Evolutionary conservation across 2,888 invertebrate species (phyloP).

Genomic region (Tenthredo amoena): DNA sequence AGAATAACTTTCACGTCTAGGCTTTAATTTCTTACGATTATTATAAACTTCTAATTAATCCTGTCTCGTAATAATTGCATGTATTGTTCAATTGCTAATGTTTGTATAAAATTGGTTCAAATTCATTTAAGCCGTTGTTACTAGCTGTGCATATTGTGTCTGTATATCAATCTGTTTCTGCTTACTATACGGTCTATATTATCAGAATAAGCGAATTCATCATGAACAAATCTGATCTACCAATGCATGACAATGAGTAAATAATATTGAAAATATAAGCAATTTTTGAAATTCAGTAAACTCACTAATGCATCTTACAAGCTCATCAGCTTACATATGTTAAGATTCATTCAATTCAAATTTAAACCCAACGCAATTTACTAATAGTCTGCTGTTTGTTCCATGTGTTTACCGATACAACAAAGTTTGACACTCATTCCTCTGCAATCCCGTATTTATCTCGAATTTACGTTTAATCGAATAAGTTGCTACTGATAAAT

Average conservation of each 20-base stretch:
- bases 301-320: not conserved
- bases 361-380: not conserved
- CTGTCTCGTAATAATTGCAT: constrained; percentile 17
- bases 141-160: not conserved
- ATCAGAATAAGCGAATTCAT: not conserved
- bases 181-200: not conserved
- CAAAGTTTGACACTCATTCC: not conserved
- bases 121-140: not conserved
- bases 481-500: not conserved
- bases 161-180: not conserved
- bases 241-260: not conserved
- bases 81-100: not conserved
- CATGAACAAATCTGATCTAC: not conserved
- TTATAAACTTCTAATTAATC: not conserved
- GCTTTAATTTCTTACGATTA: not conserved
- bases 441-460: not conserved
- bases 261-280: not conserved
- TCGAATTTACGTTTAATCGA: not conserved
- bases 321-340: not conserved
- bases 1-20: not conserved
- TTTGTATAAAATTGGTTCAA: not conserved
- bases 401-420: not conserved
- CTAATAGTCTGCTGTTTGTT: not conserved
- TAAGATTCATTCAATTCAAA: not conserved
- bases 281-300: not conserved